A percentile compares a stretch with the other conserved stretches of the same genome.
phyloP scores from a whole-genome alignment of 2,113 vertebrate genomes.

The Notothenia rossii region DNA sequence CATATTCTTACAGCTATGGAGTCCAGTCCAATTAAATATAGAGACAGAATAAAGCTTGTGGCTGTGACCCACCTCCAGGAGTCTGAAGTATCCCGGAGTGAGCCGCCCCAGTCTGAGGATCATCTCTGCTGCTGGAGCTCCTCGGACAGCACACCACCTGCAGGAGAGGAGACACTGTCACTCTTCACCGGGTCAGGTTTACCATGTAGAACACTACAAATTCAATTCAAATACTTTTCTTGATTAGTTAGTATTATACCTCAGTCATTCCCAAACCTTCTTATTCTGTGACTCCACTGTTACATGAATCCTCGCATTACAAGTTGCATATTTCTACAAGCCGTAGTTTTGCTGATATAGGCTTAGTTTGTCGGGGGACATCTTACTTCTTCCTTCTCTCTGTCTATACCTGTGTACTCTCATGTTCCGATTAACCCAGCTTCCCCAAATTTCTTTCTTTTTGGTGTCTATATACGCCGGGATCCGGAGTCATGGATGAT shows the following conservation, averaged over 20 bases:
- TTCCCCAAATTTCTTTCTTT: too few relatives aligned
- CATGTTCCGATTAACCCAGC: too few relatives aligned
- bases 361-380: too few relatives aligned
- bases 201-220: not conserved
- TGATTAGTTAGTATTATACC: not conserved
- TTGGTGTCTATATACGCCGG: too few relatives aligned
- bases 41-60: not conserved
- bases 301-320: not conserved
- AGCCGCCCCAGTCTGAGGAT: slow-evolving; percentile 88
- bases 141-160: slow-evolving; percentile 8
- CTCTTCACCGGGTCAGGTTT: not conserved
- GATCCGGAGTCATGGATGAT: too few relatives aligned
- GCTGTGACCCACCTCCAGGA: slow-evolving; percentile 86
- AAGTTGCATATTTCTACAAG: too few relatives aligned
- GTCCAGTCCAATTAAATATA: not conserved
- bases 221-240: not conserved
- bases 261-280: not conserved
- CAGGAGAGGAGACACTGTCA: not conserved
- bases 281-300: not conserved
- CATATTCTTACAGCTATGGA: too few relatives aligned
- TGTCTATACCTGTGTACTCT: too few relatives aligned
- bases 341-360: too few relatives aligned
- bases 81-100: slow-evolving; percentile 92
- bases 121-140: slow-evolving; percentile 70
- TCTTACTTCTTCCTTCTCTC: too few relatives aligned